Evolutionary conservation across 1,140 invertebrate genomes (phyloP), one percentile per base, ranked within the genome.

Genomic region (Drosophila ficusphila): DNA sequence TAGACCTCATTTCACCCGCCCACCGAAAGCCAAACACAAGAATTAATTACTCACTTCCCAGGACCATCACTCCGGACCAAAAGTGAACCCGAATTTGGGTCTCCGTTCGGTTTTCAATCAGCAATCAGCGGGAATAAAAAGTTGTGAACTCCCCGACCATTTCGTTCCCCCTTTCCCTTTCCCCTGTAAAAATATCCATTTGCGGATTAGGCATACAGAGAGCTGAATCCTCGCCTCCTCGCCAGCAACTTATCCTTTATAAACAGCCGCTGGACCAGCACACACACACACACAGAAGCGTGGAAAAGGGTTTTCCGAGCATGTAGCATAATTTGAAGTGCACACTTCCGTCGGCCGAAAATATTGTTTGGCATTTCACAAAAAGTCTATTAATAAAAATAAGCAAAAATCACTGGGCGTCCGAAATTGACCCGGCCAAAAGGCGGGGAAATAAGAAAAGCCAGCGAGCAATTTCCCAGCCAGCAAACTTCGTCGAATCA

Each of bases 361-460:
- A 85, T 79, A 85, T 82, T 74, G 79, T 83, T 83, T 78, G 79
- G 69, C 58, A 74, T 79, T 86, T 67, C 58, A 60, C 61, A 73
- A 57, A 75, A 86, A 81, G 62, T 88, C 81, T 86, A 86, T 86
- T 86, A 86, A 86, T 86, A 86, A 86, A 86, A 82, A 82, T 73
- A 77, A 82, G 78, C 68, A 72, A 76, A 70, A 58, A 58, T 49
- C 56, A 68, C 65, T 57, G 49, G 56, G 38, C 39, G 16, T 11
- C 34, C 60, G 64, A 71, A 83, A 85, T 79, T 85, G 76, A 83
- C 76, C 81, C 79, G 46, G 47, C 62, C 33, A 19, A 42, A 48
- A 53, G 42, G 67, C 46, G 21, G 16, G 33, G 33, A 42, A 53
- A 54, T 23, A 47, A 49, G 61, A 49, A 79, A 70, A 86, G 79